Conservation (phyloP, 2,113 vertebrate genomes). For the Microtus pennsylvanicus region DNA sequence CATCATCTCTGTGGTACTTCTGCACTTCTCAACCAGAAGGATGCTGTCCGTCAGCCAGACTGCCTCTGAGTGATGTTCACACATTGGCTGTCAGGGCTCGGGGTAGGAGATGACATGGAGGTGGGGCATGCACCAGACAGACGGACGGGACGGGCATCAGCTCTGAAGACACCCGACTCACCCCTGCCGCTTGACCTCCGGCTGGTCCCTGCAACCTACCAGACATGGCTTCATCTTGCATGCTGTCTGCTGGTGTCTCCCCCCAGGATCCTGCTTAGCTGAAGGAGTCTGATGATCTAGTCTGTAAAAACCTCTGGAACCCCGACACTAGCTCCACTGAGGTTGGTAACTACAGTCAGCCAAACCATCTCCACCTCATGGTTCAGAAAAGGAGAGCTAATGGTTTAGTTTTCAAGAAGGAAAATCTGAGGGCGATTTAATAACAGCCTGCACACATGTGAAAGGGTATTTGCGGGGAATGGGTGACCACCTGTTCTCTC, state of each 20-base stretch:
- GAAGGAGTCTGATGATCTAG: neutral
- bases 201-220: neutral
- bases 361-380: constrained; percentile 27
- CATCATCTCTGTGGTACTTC: neutral
- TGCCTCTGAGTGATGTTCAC: neutral
- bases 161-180: constrained; percentile 13
- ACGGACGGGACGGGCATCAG: neutral
- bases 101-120: neutral
- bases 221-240: neutral
- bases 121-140: neutral
- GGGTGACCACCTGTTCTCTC: constrained; percentile 61
- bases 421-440: constrained; percentile 74
- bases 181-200: neutral
- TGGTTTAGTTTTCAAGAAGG: constrained; percentile 67
- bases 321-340: neutral
- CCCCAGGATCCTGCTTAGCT: neutral
- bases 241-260: neutral
- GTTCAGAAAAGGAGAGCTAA: constrained; percentile 73
- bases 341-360: constrained; percentile 13
- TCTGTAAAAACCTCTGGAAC: neutral
- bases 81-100: neutral
- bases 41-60: neutral
- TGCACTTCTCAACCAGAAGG: neutral
- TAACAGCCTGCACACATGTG: constrained; percentile 60
- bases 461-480: constrained; percentile 53